Conservation (phyloP, 2,888 invertebrate species). For the Nysson spinosus region DNA sequence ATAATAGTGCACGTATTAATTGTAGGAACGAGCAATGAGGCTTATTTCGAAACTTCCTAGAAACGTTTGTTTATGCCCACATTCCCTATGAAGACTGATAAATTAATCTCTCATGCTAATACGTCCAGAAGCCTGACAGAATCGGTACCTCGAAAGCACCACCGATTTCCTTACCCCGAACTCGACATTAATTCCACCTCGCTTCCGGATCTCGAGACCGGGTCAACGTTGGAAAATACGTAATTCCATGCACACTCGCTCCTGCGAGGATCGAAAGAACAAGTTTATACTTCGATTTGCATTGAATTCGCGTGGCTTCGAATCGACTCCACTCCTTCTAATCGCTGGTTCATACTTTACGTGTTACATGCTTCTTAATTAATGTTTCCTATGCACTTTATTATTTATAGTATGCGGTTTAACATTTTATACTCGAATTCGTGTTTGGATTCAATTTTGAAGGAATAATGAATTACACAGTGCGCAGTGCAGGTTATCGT, state of each 20-base stretch:
- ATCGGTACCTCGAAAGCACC: constrained; percentile 30
- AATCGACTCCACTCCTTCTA: too few species aligned
- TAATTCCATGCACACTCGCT: neutral
- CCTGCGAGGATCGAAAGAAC: neutral
- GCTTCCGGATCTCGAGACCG: constrained; percentile 56
- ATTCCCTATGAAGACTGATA: constrained; percentile 53
- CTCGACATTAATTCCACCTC: constrained; percentile 52
- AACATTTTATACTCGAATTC: too few species aligned
- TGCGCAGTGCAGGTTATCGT: neutral
- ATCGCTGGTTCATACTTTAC: too few species aligned
- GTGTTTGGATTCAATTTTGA: too few species aligned
- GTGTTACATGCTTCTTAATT: too few species aligned
- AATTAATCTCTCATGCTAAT: constrained; percentile 63
- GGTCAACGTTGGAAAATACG: constrained; percentile 16
- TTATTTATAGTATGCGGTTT: too few species aligned
- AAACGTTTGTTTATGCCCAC: constrained; percentile 56
- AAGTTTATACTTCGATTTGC: constrained; percentile 14
- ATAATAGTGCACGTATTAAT: neutral
- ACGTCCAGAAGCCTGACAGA: constrained; percentile 42
- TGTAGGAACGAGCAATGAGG: constrained; percentile 40
- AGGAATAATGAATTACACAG: constrained; percentile 1
- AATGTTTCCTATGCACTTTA: too few species aligned
- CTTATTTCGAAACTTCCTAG: constrained; percentile 53
- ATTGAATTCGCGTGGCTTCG: too few species aligned
- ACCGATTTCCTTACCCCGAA: constrained; percentile 44